Conservation (phyloP, 2,113 vertebrate species). For the Odocoileus virginianus region DNA sequence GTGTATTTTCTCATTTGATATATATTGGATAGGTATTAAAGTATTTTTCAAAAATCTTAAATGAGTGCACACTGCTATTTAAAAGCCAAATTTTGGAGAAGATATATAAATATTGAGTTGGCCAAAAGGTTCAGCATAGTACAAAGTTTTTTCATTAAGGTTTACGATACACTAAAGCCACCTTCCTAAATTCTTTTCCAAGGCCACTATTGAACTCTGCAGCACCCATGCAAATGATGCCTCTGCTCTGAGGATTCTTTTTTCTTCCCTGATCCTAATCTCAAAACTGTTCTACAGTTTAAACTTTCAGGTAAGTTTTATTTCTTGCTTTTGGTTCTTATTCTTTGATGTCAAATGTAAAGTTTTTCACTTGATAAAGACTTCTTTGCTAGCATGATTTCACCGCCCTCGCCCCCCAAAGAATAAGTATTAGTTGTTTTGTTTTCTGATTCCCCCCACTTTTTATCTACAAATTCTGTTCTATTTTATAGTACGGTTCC, state of each 20-base stretch:
- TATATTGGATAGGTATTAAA: background rate
- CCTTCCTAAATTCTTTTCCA: conserved; percentile 46
- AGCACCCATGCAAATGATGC: conserved; percentile 94
- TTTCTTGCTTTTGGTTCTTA: background rate
- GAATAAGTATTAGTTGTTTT: background rate
- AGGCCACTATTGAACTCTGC: conserved; percentile 98
- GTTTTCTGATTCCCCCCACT: background rate
- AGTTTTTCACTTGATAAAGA: background rate
- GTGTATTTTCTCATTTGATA: background rate
- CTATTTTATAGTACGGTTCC: background rate
- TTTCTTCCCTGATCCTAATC: conserved; percentile 96
- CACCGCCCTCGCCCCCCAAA: background rate
- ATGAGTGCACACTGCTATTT: background rate
- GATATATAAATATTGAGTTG: background rate
- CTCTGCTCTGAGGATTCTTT: conserved; percentile 95
- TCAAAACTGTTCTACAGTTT: conserved; percentile 98
- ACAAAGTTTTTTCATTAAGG: background rate
- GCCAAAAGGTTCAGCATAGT: background rate
- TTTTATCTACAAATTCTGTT: background rate
- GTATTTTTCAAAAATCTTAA: background rate
- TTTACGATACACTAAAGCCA: background rate
- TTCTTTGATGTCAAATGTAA: background rate
- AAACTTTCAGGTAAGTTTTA: conserved; percentile 93
- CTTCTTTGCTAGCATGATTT: background rate
- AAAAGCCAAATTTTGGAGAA: background rate